A percentile compares a stretch with the other conserved stretches of the same genome.
phyloP scores from a whole-genome alignment of 2,797 vertebrate species.

The Argya squamiceps region DNA sequence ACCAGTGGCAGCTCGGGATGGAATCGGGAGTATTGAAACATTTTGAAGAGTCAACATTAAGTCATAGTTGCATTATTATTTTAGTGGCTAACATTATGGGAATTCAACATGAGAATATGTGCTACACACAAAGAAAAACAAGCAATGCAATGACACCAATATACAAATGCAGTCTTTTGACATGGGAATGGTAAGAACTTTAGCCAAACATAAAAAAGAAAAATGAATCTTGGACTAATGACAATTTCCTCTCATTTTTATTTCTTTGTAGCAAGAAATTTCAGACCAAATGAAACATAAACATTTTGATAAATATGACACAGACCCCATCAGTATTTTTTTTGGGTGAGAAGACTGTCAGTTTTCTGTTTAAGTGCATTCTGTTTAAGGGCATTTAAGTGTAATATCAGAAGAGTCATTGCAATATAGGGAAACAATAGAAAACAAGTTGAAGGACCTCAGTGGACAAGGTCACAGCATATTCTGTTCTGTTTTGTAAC shows the following conservation, averaged over 20 bases:
- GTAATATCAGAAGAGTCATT: not conserved
- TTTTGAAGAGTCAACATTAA: not conserved
- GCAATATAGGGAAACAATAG: not conserved
- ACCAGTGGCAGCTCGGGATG: fast-evolving
- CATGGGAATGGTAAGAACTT: not conserved
- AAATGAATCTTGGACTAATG: not conserved
- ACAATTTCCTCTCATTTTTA: not conserved
- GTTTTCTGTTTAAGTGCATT: no score
- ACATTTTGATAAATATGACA: not conserved
- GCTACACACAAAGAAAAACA: not conserved
- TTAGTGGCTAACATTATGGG: not conserved
- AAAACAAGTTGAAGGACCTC: not conserved
- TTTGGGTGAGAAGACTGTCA: not conserved
- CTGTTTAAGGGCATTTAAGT: not conserved
- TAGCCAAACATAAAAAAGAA: not conserved
- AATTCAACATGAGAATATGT: not conserved
- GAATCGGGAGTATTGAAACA: not conserved
- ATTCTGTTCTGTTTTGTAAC: not conserved
- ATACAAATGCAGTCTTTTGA: not conserved
- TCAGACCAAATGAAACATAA: not conserved
- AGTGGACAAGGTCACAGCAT: not conserved
- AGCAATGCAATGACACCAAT: not conserved
- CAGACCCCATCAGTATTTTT: not conserved
- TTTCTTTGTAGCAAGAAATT: not conserved
- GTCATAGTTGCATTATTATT: not conserved